Conservation (phyloP, 2,797 vertebrate genomes). For the Tangara arthus region DNA sequence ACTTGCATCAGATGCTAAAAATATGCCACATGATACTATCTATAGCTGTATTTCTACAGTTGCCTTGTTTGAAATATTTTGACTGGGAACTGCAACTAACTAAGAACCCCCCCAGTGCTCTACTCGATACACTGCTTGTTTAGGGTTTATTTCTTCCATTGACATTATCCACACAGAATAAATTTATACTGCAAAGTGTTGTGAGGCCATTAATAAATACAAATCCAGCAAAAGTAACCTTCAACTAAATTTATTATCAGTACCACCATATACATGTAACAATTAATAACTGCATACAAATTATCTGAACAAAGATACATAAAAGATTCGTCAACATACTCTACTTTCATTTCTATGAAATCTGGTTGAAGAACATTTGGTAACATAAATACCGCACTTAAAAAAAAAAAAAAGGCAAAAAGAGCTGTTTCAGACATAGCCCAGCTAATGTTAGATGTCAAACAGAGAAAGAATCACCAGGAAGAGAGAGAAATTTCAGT, state of each 20-base stretch:
- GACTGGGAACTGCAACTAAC: constrained; percentile 38
- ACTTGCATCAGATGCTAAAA: constrained; percentile 72
- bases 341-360: not conserved
- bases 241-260: not conserved
- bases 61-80: constrained; percentile 66
- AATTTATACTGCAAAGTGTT: not conserved
- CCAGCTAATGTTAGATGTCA: not conserved
- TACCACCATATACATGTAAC: not conserved
- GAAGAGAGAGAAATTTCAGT: not conserved
- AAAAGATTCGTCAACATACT: not conserved
- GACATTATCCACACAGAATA: not conserved
- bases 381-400: not conserved
- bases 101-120: not conserved
- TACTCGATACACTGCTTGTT: not conserved
- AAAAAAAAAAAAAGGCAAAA: not conserved
- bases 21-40: constrained; percentile 68
- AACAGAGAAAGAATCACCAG: not conserved
- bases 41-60: constrained; percentile 62
- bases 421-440: not conserved
- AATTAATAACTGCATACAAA: not conserved
- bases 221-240: not conserved
- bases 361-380: not conserved
- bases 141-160: not conserved
- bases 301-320: not conserved
- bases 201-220: not conserved